Base-by-base conservation (phyloP, 92 coral and sea anemone genomes). In the Palythoa grandiflora region DNA sequence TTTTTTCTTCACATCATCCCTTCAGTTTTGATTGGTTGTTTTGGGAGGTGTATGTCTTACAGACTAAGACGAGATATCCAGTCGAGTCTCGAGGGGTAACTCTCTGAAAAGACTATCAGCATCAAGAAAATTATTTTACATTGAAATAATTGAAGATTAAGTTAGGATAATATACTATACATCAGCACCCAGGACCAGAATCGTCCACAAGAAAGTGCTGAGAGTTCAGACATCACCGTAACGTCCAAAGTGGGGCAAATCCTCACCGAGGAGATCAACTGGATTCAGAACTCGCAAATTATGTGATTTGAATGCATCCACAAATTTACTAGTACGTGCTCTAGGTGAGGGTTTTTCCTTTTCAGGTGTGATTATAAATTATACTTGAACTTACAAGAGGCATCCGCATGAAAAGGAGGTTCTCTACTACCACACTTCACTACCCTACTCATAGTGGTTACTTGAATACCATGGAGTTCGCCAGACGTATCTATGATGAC, bases 301-400 rank as follows among this genome's bases (percentile, higher is more conserved):
- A 54, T 48, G 83, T 20, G 36, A 38, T 77, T 38, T 9, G 83
- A 77, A 77, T 77, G 51, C 83, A 0, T 77, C 83, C 36, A 77
- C 36, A 77, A 47, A 39, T 21, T 21, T 47, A 48, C 57, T 47
- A 77, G 37, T 1, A 57, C 65, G n/a, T 57, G 65, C 65, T 57
- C 20, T 57, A 57, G 20, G 65, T 77, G 83, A 77, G 54, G 54
- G 83, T 77, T 38, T 54, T 47, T 36, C 36, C 55, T 0, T 77
- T 77, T 77, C 83, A 77, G 83, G 83, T 77, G 83, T 77, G 83
- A 77, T 21, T 77, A 77, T 38, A n/a, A n/a, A n/a, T n/a, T n/a
- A 77, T 77, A 77, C 83, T 77, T 77, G 83, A 77, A 77, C 36
- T 21, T 77, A 77, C 83, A 77, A 77, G 83, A 77, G 52, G 51